Evolutionary conservation across 2,888 invertebrate species (phyloP), one percentile per base, ranked within the genome.

Genomic region (Apodemia duryi): DNA sequence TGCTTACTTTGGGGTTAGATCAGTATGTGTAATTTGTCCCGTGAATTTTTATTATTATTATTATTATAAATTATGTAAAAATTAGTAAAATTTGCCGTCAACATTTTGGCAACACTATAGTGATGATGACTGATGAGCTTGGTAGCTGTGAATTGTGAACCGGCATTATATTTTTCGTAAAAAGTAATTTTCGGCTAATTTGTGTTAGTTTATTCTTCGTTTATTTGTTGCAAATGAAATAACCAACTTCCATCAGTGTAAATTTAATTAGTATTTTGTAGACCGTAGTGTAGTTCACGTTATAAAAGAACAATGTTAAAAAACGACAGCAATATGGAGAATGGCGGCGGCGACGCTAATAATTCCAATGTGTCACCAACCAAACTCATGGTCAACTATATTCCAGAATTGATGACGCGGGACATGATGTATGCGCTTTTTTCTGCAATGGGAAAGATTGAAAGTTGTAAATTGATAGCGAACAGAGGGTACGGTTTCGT

Each of bases 301-400:
- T 77, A 77, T 77, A 79, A 78, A 81, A 79, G 79, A 85, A 88
- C 83, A 79, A 91, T 91, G 90, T 74, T 88, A 85, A 82, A 84
- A 68, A 87, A 85, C 87, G 91, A 91, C 74, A 89, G 89, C 77
- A 80, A 72, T 69, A 70, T 79, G 84, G 92, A 92, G 91, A 92
- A 92, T 90, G 92, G 91, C 91, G 91, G 91, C 89, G 92, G 90
- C 85, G 92, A 89, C 89, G 91, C 88, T 75, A 83, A 63, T 63
- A 63, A 78, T 77, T 82, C 81, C 84, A 92, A 91, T 90, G 91
- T 92, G 92, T 92, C 92, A 86, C 89, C 91, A 78, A 92, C 92
- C 77, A 92, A 92, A 83, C 91, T 92, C 85, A 92, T 92, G 92
- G 92, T 92, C 79, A 92, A 92, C 84, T 92, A 92, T 79, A 92